Evolutionary conservation across 35 echinoderm and acorn worm species (phyloP), one percentile per base, ranked within the genome.

Genomic region (Hemicentrotus pulcherrimus): DNA sequence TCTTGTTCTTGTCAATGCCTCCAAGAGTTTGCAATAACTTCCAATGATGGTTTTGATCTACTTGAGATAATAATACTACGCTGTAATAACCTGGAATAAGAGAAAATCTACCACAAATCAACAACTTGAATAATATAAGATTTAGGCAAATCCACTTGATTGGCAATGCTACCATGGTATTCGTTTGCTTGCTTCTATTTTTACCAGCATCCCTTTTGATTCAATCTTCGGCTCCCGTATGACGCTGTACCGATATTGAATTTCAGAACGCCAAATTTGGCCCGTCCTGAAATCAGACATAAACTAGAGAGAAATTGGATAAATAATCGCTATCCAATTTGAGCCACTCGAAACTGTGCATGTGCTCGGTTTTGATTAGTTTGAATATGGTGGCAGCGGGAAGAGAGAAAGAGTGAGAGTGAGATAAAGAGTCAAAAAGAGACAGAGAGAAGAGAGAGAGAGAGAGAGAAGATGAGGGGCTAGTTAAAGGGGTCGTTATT

Each of bases 291-390:
- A 78, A 78, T 78, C 65, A 78, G 65, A 78, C 65, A 78, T 78
- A 78, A 78, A 78, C 65, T 28, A 78, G 65, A n/a, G 18, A 78
- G 65, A 78, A 78, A 78, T 78, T 78, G 65, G 28, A 78, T 78
- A n/a, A 78, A 78, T 78, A 78, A 78, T 78, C 65, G 24, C 65
- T 28, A 78, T 78, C 65, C 65, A 78, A 78, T 78, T 78, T 78
- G 65, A 78, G 65, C 65, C 19, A 78, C 65, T 78, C 22, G 22
- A 22, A n/a, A 78, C 22, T 28, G 15, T n/a, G 65, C 24, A 59
- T 59, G 52, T 78, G 65, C 65, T 78, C 22, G 15, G 65, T 78
- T 78, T 78, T 78, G 65, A 78, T 78, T 78, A 78, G 18, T 78
- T 78, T 78, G 65, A 78, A 78, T 78, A 4, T 78, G 28, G 65